Base-by-base conservation (phyloP, 2,888 invertebrate genomes). In the Seira sanloemensis region DNA sequence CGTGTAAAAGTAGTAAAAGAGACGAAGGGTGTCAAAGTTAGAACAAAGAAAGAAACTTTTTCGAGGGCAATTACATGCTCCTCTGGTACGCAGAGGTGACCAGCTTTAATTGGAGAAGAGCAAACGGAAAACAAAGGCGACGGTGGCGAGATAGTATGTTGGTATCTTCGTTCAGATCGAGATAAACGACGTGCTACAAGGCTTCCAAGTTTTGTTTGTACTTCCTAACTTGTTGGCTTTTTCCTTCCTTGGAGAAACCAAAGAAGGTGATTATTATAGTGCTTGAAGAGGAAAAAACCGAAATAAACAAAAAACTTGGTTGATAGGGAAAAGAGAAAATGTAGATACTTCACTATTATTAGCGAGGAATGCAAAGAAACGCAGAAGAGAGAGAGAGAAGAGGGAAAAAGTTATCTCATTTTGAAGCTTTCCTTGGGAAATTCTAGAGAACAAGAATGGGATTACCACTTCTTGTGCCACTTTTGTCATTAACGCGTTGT, bases 221-320 rank as follows among this genome's bases (percentile, higher is more conserved):
- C 62, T 62, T 62, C 12, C 62, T 62, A 62, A 62, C 62, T 62
- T 62, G 62, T 62, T 62, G 62, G 62, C 62, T 62, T 62, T 62
- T 62, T n/a, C n/a, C 50, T 2, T 50, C 2, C n/a, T 12, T 50
- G 50, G 19, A 62, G 62, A 2, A 2, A n/a, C n/a, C 50, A n/a
- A 18, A 58, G n/a, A 58, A 18, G 21, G n/a, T 21, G 62, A 23
- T 62, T 19, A 62, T 62, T 62, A 62, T 62, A 21, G 23, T 62
- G 16, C 62, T 62, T 62, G 62, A 50, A n/a, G 62, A 62, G 62
- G 18, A 62, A 62, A n/a, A n/a, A 62, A 19, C 62, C 62, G 62
- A 62, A 62, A 62, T 62, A 62, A 62, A 62, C 62, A 62, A 62
- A 62, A 62, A 62, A 62, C 62, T 62, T 62, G 62, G 2, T 62